Evolutionary conservation across 2,888 invertebrate species (phyloP).

Genomic region (Celastrina argiolus): DNA sequence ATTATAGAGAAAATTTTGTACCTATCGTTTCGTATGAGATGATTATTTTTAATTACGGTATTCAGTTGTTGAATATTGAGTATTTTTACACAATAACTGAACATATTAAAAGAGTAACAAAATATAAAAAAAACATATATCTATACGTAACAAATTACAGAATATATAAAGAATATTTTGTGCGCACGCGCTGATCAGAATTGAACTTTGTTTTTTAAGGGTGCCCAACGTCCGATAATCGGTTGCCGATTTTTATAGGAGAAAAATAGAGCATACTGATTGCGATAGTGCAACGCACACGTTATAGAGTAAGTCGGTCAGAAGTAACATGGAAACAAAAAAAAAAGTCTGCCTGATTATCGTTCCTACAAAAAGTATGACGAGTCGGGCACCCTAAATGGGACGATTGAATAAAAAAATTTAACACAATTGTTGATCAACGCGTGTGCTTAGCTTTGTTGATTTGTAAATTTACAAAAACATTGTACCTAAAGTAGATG

Average conservation of each 20-base stretch:
- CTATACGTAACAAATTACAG: slow-evolving; percentile 33
- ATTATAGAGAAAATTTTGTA: slow-evolving; percentile 56
- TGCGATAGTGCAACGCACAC: no score
- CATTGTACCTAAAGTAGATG: slow-evolving; percentile 70
- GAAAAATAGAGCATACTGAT: no score
- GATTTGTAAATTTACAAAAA: slow-evolving; percentile 67
- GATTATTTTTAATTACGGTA: slow-evolving; percentile 66
- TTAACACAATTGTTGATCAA: slow-evolving; percentile 43
- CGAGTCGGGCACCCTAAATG: no score
- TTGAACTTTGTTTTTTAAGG: slow-evolving; percentile 28
- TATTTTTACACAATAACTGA: slow-evolving; percentile 76
- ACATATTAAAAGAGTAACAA: slow-evolving; percentile 63
- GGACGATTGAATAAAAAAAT: slow-evolving; percentile 26
- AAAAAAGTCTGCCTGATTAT: no score
- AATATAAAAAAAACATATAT: slow-evolving; percentile 66
- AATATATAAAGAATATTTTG: slow-evolving; percentile 58
- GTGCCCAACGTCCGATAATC: no score
- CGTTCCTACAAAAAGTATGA: no score
- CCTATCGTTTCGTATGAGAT: slow-evolving; percentile 70
- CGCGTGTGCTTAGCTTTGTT: slow-evolving; percentile 59
- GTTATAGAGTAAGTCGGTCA: no score
- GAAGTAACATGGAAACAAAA: no score
- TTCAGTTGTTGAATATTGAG: slow-evolving; percentile 72
- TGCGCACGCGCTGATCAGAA: slow-evolving; percentile 51
- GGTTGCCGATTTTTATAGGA: no score